Conservation (phyloP, 2,797 vertebrate genomes). For the Meriones psammophilus region DNA sequence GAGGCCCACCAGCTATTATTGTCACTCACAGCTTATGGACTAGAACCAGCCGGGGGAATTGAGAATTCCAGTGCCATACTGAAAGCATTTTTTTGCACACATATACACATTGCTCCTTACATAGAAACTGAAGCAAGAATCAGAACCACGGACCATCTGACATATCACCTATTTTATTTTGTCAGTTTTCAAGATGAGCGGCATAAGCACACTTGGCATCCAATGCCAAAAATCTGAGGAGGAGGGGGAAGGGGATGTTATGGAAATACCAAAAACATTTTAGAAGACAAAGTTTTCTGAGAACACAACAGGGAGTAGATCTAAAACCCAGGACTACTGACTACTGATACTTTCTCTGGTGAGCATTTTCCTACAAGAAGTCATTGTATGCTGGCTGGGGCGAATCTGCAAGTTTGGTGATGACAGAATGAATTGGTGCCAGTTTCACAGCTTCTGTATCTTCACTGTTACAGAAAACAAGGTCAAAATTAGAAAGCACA, state of each 20-base stretch:
- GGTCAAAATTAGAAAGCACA: background rate
- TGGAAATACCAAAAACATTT: background rate
- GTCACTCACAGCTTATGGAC: background rate
- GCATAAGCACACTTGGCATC: background rate
- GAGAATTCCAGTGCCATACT: background rate
- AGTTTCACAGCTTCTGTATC: background rate
- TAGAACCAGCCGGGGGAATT: background rate
- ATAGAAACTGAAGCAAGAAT: background rate
- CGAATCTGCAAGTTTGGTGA: background rate
- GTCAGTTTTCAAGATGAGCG: constrained; percentile 4
- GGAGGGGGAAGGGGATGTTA: too few species aligned
- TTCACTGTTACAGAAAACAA: background rate
- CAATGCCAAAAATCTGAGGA: background rate
- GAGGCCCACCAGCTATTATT: background rate
- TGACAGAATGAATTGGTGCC: background rate
- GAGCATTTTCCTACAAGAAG: background rate
- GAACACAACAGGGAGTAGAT: background rate
- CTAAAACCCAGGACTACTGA: background rate
- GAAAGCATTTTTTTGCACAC: background rate
- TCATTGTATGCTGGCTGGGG: background rate
- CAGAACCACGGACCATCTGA: background rate
- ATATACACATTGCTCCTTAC: background rate
- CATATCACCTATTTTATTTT: background rate
- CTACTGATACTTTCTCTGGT: background rate
- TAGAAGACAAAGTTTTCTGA: background rate